phyloP scores from a whole-genome alignment of 2,113 vertebrate genomes.

The Lophotis ruficrista region DNA sequence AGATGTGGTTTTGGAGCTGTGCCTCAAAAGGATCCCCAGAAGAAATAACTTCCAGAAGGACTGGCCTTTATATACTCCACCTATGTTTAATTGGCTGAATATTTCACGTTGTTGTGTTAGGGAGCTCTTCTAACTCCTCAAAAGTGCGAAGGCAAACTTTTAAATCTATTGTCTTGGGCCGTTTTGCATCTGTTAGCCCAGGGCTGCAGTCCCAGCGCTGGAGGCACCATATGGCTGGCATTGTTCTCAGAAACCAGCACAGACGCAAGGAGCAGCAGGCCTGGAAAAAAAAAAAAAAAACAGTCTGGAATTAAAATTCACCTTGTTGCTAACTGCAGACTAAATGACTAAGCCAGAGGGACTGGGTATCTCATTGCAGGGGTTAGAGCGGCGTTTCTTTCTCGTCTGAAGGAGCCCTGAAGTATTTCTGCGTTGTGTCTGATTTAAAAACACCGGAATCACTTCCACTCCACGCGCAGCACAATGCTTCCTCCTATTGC shows the following conservation, averaged over 20 bases:
- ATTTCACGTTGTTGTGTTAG: not conserved
- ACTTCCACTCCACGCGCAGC: not conserved
- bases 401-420: not conserved
- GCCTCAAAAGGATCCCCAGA: not conserved
- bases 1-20: not conserved
- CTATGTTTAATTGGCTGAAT: not conserved
- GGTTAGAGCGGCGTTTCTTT: not conserved
- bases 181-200: conserved; percentile 57
- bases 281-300: not conserved
- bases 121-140: conserved; percentile 33
- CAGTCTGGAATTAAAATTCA: conserved; percentile 50
- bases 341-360: conserved; percentile 17
- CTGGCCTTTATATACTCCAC: not conserved
- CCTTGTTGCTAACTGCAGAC: conserved; percentile 37
- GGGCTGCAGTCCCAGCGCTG: conserved; percentile 42
- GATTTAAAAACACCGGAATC: not conserved
- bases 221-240: conserved; percentile 55
- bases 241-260: conserved; percentile 6
- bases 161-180: conserved; percentile 52
- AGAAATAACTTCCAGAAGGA: not conserved
- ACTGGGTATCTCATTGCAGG: not conserved
- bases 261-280: conserved; percentile 22
- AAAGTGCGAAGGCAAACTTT: conserved; percentile 36
- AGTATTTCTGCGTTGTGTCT: not conserved
- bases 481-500: not conserved